Base-by-base conservation (phyloP, 2,888 invertebrate genomes). In the Pristionchus maxplancki region DNA sequence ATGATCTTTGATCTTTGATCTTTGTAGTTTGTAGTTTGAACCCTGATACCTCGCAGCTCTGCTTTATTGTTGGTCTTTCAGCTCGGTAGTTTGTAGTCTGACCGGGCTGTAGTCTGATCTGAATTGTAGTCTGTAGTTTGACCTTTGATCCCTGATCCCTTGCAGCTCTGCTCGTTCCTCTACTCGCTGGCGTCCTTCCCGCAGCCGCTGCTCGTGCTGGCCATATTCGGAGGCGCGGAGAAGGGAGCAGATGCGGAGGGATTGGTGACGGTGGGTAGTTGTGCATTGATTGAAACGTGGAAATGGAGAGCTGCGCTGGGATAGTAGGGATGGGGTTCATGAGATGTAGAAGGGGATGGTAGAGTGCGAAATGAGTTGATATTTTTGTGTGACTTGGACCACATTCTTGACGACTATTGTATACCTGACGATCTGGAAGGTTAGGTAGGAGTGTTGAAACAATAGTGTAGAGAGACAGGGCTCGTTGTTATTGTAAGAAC, bases 101-200 rank as follows among this genome's bases (percentile, higher is more conserved):
- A 13, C 24, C 78, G 1, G 20, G 3, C 4, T 53, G 53, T 11
- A 53, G 9, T 3, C 53, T 53, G 15, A 53, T 53, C 53, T 53
- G 53, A 17, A 53, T 48, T 53, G 17, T 40, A 34, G 67, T 8
- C 28, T n/a, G 48, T 48, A 50, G 11, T 81, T 81, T 15, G 81
- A 31, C 28, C 31, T 81, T 28, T 81, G 81, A 48, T 28, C 48
- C 34, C 81, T 81, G 17, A 13, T 4, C 34, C 58, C 17, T 58
- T 81, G 8, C 92, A 93, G 85, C 82, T 94, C n/a, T 89, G 91
- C 48, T 97, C 97, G 9, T 96, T 98, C 48, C 96, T 99, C 82
- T 97, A 97, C 53, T 96, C 97, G 91, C 96, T 99, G 91, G 97
- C 97, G 9, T 96, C 97, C 89, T 97, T 97, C 95, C 97, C 98